A percentile compares a stretch with the other conserved stretches of the same genome.
These are phyloP conservation scores for Geodia barretti DNA, from an alignment of 37 sponge, comb jelly and placozoan species.

Conservation along the genomic window DNA sequence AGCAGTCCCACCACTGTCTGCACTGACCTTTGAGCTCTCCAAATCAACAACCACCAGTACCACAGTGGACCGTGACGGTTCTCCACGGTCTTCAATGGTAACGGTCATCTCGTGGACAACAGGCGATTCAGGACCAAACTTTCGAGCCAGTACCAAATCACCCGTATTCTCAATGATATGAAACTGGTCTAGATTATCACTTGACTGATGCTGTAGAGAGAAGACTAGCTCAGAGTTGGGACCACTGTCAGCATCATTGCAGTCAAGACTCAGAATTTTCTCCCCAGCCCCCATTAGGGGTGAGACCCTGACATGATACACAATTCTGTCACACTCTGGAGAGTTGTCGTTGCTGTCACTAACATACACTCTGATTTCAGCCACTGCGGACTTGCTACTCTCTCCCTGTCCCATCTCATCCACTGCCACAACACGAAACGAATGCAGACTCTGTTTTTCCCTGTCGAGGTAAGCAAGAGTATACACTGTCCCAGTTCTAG, in stretches of 20 bases:
- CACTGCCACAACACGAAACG: no score
- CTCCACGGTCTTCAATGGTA: not conserved
- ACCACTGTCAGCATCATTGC: not conserved
- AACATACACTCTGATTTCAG: no score
- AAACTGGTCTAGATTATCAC: not conserved
- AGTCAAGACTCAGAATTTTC: not conserved
- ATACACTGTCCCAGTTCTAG: no score
- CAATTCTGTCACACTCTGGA: not conserved
- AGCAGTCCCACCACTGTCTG: not conserved
- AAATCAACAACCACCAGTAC: conserved; percentile 4
- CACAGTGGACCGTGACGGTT: not conserved
- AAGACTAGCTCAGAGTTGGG: not conserved
- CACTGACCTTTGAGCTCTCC: not conserved
- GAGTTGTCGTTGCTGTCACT: no score
- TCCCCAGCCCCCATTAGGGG: not conserved
- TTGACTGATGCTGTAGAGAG: not conserved
- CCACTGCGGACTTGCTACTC: no score
- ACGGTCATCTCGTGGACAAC: not conserved
- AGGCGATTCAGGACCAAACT: not conserved
- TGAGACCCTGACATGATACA: not conserved
- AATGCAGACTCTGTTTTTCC: no score
- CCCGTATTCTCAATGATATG: not conserved
- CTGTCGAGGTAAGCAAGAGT: no score
- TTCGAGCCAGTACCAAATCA: not conserved
- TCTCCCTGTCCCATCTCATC: no score